These are phyloP conservation scores for Lepas anatifera DNA, from an alignment of 2,888 invertebrate genomes.

Conservation along the genomic window DNA sequence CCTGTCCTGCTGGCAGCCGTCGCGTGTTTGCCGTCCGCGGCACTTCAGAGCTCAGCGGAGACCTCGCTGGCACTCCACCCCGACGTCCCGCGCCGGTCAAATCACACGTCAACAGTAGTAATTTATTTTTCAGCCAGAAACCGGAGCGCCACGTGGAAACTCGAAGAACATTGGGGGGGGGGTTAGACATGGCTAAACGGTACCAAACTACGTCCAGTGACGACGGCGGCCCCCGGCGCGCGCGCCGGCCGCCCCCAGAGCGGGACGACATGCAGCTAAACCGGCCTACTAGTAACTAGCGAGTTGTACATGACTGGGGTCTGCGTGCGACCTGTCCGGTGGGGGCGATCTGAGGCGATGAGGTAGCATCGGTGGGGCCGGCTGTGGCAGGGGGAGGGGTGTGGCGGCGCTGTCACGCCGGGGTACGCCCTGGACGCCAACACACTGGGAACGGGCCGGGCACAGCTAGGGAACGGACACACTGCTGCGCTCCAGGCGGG, in stretches of 20 bases:
- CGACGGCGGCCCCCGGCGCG: not conserved
- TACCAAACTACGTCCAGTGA: not conserved
- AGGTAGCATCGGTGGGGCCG: not conserved
- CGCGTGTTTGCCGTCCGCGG: too few relatives aligned
- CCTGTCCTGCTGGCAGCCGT: too few relatives aligned
- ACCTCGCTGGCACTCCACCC: not conserved
- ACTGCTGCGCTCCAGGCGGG: not conserved
- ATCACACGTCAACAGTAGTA: not conserved
- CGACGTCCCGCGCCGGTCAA: not conserved
- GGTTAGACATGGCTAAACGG: not conserved
- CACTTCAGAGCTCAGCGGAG: too few relatives aligned
- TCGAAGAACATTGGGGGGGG: too few relatives aligned
- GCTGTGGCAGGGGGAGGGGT: not conserved
- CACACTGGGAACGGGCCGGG: too few relatives aligned
- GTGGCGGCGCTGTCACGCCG: not conserved
- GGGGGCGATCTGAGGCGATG: too few relatives aligned
- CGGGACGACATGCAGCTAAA: too few relatives aligned
- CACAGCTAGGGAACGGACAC: not conserved
- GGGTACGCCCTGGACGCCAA: too few relatives aligned
- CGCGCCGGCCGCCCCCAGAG: not conserved
- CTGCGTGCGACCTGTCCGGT: too few relatives aligned
- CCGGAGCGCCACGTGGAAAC: not conserved
- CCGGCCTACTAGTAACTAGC: too few relatives aligned
- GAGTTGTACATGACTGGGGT: too few relatives aligned
- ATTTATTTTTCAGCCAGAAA: slow-evolving; percentile 7